These are phyloP conservation scores for Numenius arquata DNA, from an alignment of 2,113 vertebrate species.

Conservation along the genomic window DNA sequence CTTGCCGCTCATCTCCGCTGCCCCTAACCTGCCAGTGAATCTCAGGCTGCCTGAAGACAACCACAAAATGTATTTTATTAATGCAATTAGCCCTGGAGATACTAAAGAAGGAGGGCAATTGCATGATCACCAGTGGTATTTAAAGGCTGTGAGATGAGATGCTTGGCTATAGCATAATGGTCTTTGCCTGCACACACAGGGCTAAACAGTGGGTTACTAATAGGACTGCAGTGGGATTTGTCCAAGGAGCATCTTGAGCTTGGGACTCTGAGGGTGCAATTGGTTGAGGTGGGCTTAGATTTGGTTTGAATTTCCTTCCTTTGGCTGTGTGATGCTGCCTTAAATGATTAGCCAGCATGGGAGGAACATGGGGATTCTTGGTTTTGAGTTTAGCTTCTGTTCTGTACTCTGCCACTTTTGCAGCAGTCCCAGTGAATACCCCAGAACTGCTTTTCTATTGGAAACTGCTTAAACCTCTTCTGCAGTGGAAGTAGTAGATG, in stretches of 20 bases:
- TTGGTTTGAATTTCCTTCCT: background rate
- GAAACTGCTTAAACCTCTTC: background rate
- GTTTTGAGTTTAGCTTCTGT: background rate
- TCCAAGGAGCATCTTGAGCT: background rate
- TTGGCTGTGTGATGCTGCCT: background rate
- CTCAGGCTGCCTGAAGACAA: background rate
- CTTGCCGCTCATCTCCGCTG: background rate
- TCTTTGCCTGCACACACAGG: background rate
- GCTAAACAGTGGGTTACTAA: background rate
- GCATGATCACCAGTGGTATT: background rate
- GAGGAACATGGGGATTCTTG: background rate
- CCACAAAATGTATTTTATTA: background rate
- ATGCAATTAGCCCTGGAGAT: background rate
- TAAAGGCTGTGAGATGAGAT: background rate
- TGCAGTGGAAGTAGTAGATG: background rate
- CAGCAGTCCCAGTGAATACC: background rate
- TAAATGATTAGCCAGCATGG: background rate
- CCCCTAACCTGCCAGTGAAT: background rate
- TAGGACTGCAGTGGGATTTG: background rate
- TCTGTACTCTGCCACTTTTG: background rate
- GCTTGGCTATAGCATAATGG: background rate
- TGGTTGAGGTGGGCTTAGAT: background rate
- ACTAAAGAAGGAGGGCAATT: background rate
- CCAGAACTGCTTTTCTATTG: background rate
- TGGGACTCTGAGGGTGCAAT: background rate